Base-by-base conservation (phyloP, 2,797 vertebrate genomes). In the Hybognathus amarus region DNA sequence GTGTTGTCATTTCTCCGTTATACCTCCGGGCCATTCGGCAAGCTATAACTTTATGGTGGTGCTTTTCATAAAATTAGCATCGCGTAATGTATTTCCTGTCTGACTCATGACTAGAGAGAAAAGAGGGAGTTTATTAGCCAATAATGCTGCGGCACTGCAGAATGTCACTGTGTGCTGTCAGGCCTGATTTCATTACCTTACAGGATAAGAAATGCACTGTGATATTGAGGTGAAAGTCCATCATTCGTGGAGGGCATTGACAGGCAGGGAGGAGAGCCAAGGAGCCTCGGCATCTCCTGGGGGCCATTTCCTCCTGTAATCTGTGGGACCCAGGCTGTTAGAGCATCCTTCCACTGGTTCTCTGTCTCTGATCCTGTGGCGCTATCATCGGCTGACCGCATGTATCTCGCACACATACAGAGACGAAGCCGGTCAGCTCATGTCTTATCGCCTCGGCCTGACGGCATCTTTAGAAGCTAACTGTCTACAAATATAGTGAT, bases 401-500 rank as follows among this genome's bases (percentile, higher is more conserved):
- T 80, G 69, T 73, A 70, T 84, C 69, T 79, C 30, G 56, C 75
- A 75, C 80, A 82, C 69, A 82, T 56, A 79, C 75, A 82, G 75
- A 87, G 74, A 69, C 3, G 52, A 38, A 79, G 40, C 52, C 59
- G 38, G 24, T 50, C 77, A 40, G 67, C 77, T 71, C 76, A 77
- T 42, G 68, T 78, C 89, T 91, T 93, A 93, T 94, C 92, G 88
- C 83, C 78, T 77, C 54, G 66, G 87, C 88, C 91, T 88, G 88
- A 83, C 89, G 87, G 80, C 89, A 88, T 92, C 92, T 92, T 89
- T 82, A 91, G 89, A 90, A 83, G 81, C 89, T 90, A 89, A 91
- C 89, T 88, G 90, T 93, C 91, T 89, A 90, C 90, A 92, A 92
- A 93, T 91, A 92, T 91, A 91, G 91, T 85, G 61, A 89, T 79